Base-by-base conservation (phyloP, 2,888 invertebrate genomes). In the Quadroppia sp. region DNA sequence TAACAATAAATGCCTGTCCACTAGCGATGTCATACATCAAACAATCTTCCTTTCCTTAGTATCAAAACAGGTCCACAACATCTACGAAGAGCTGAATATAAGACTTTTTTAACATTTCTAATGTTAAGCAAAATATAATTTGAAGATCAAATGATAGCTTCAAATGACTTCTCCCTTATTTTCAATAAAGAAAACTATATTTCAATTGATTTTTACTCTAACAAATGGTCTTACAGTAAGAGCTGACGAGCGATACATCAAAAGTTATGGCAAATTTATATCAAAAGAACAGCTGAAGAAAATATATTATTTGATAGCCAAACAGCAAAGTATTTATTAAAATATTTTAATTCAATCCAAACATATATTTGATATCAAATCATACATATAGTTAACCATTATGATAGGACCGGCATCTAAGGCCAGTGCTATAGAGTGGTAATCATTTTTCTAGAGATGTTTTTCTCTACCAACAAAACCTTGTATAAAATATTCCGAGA, bases 221-320 rank as follows among this genome's bases (percentile, higher is more conserved):
- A 25, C 1, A 1, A 25, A 53, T 13, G 32, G n/a, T 17, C 32
- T 61, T 2, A n/a, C 17, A 7, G 20, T 9, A 17, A 56, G 32
- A 61, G n/a, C 30, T 32, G 32, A 36, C 7, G 32, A 20, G 20
- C 32, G 61, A 61, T 61, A 61, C 32, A 61, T 61, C 36, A 61
- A 61, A 61, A 17, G n/a, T 61, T 61, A 32, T 32, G 36, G 30
- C 61, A 32, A 61, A 32, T 61, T 61, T n/a, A 61, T 61, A 61
- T 61, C 28, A 25, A 61, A 61, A 61, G 36, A 15, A 61, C 61
- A 61, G 28, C 61, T 61, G 61, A 32, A 32, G 61, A 61, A 30
- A 61, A 36, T 32, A 61, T 61, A 32, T 32, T 61, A 61, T 28
- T 28, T 53, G 13, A 32, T 32, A 61, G 25, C 11, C 25, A 25